A percentile compares a stretch with the other conserved stretches of the same genome.
Conservation (phyloP, 2,888 invertebrate genomes). For the Cancer borealis region DNA sequence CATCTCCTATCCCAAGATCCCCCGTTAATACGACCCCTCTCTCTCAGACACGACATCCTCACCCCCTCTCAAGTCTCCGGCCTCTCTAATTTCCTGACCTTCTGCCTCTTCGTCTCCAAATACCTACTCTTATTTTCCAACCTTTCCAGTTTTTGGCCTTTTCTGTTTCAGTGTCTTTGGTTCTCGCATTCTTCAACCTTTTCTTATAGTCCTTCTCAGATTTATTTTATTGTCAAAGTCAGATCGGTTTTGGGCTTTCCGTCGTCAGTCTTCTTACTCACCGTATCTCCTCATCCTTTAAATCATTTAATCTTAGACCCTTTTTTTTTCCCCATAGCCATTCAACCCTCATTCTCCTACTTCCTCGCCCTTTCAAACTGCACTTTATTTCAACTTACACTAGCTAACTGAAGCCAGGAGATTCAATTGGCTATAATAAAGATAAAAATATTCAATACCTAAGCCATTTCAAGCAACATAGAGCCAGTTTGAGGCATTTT, state of each 20-base stretch:
- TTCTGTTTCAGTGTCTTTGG: neutral
- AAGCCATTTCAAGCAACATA: neutral
- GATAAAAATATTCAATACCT: neutral
- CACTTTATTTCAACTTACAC: neutral
- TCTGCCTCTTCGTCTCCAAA: slow-evolving; percentile 35
- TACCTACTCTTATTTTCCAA: neutral
- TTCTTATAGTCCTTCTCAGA: neutral
- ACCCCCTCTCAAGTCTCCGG: slow-evolving; percentile 13
- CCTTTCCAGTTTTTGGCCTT: neutral
- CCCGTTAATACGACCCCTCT: slow-evolving; percentile 18
- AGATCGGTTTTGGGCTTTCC: neutral
- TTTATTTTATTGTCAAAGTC: neutral
- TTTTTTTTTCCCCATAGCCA: neutral
- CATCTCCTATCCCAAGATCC: slow-evolving; percentile 29
- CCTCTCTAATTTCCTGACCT: slow-evolving; percentile 30
- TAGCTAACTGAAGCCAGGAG: neutral
- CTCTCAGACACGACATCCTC: slow-evolving; percentile 17
- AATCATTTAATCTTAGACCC: neutral
- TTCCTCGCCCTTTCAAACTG: neutral
- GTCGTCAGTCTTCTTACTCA: neutral
- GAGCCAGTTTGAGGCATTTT: neutral
- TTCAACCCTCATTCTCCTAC: neutral
- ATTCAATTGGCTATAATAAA: slow-evolving; percentile 12
- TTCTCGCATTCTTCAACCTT: neutral
- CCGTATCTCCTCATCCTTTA: neutral